Percentiles rank a stretch among this genome's conserved stretches.
Evolutionary conservation across 2,113 vertebrate species (phyloP).

Genomic region (Chascanopsetta lugubris): DNA sequence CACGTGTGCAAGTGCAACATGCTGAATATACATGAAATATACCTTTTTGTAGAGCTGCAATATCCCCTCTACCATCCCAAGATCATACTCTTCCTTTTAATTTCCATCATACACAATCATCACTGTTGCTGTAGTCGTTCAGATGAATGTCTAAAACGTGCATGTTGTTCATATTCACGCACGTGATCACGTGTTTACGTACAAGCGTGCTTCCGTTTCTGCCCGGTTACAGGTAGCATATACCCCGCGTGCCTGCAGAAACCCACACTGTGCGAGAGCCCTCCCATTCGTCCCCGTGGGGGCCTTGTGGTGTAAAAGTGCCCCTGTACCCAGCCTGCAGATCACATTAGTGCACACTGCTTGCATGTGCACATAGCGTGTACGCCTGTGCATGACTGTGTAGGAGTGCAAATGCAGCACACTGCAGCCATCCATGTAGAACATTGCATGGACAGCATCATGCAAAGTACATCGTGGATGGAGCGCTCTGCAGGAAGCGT

Average conservation of each 20-base stretch:
- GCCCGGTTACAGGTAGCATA: background rate
- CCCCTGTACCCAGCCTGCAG: constrained; percentile 28
- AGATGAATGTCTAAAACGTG: background rate
- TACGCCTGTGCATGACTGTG: constrained; percentile 21
- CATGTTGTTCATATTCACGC: no score
- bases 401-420: constrained; percentile 59
- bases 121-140: background rate
- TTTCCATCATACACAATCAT: background rate
- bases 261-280: background rate
- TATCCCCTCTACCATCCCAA: background rate
- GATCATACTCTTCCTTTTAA: no score
- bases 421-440: constrained; percentile 53
- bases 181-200: background rate
- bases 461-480: constrained; percentile 38
- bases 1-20: background rate
- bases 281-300: constrained; percentile 31
- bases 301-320: constrained; percentile 13
- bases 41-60: background rate
- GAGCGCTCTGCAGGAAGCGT: constrained; percentile 22
- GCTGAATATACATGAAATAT: background rate
- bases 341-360: constrained; percentile 50
- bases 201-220: background rate
- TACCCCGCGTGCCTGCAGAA: constrained; percentile 10
- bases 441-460: constrained; percentile 55
- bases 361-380: constrained; percentile 10